Evolutionary conservation across 2,888 invertebrate species (phyloP), one percentile per base, ranked within the genome.

Genomic region (Caenorhabditis sp.): DNA sequence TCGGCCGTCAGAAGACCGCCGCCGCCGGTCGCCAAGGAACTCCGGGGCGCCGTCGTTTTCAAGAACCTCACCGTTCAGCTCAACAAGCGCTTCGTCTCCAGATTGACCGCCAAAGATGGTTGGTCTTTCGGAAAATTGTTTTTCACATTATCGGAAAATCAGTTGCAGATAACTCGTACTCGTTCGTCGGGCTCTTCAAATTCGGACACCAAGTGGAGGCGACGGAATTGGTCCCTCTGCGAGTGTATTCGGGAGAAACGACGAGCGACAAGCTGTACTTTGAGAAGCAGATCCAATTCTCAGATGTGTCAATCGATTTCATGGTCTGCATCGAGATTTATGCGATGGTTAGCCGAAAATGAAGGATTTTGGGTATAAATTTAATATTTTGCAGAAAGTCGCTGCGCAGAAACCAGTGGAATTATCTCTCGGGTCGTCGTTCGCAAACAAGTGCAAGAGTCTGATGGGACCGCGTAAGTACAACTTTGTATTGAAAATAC

Each of bases 281-380:
- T 37, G 77, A 72, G 11, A 78, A 81, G 27, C 65, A 73, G 8
- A 76, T 83, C 27, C 76, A 79, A 9, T 83, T 83, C 58, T 71
- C 81, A 17, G 75, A 81, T 65, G 73, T 85, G 26, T 81, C 83
- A 0, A 78, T 82, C 20, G 83, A 83, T 45, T 85, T 83, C 62
- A 71, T 58, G 43, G 73, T 83, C 15, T 27, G 43, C 22, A 53
- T 85, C 9, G 85, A 85, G 65, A 80, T 84, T 22, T 85, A 79
- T 62, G 81, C 81, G 4, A 79, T 85, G 81, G 83, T 83, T 35
- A 32, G n/a, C n/a, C n/a, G n/a, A n/a, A n/a, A n/a, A n/a, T n/a
- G n/a, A n/a, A n/a, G n/a, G n/a, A n/a, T n/a, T n/a, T n/a, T n/a
- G n/a, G n/a, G n/a, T n/a, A n/a, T n/a, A n/a, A n/a, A n/a, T n/a